Base-by-base conservation (phyloP, 2,888 invertebrate species). In the Acrobasis suavella region DNA sequence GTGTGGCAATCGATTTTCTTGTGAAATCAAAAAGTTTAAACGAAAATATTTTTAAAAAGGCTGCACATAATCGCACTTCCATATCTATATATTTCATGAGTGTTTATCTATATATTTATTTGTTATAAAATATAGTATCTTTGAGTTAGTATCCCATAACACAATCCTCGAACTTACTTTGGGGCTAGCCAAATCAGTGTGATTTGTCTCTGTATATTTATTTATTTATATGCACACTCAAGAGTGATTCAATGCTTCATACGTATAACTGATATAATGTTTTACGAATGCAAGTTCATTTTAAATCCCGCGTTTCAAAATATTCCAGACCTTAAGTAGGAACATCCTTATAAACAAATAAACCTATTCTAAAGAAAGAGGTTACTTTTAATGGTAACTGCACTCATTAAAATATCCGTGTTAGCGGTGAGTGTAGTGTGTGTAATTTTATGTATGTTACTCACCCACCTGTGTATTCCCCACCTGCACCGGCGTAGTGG, bases 381-480 rank as follows among this genome's bases (percentile, higher is more conserved):
- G 51, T 51, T 37, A 32, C 14, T 6, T 37, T 14, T 17, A 42
- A 42, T 42, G 8, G 12, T 17, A 56, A 39, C 42, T 42, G 16
- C 5, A 42, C 17, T 42, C 6, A 56, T 42, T 56, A 42, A 55
- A 16, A 39, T 56, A 38, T 39, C n/a, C 37, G 14, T 15, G 54
- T 55, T 38, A 10, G 55, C 55, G 55, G 38, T 39, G 55, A 39
- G 55, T 55, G 16, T 39, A 17, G 58, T 71, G 70, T 64, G 70
- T 67, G 60, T 75, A 69, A 74, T 72, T 75, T 80, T 81, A 77
- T 78, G 78, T 80, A 73, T 79, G 66, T 70, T 72, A 73, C 71
- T 42, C 22, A 14, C 14, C 69, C 74, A 80, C 77, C 77, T 73
- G 74, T 70, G 72, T 65, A 71, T 67, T 67, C 69, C 68, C 72